These are phyloP conservation scores for Euura saliciscinereae DNA, from an alignment of 1,140 invertebrate genomes.

Conservation along the genomic window DNA sequence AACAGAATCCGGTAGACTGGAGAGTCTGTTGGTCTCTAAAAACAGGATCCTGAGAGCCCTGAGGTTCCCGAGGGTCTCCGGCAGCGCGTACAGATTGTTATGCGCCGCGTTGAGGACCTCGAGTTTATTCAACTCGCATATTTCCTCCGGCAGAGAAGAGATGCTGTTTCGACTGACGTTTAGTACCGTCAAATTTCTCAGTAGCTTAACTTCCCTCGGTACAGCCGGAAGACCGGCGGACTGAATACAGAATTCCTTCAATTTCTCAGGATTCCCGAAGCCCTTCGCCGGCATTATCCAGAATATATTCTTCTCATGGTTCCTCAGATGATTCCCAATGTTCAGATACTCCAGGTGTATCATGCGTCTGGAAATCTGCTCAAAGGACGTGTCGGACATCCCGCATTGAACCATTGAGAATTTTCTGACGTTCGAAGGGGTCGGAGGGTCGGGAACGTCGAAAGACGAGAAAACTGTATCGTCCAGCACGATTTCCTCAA, in stretches of 20 bases:
- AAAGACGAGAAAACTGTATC: conserved; percentile 31
- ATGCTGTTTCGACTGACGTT: conserved; percentile 36
- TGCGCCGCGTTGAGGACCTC: conserved; percentile 28
- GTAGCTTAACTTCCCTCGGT: conserved; percentile 21
- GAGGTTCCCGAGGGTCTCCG: conserved; percentile 34
- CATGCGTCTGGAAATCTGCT: conserved; percentile 29
- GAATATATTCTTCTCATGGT: conserved; percentile 24
- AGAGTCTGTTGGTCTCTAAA: conserved; percentile 32
- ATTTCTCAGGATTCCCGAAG: conserved; percentile 18
- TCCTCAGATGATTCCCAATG: conserved; percentile 24
- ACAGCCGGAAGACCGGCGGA: conserved; percentile 26
- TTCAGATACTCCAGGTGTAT: conserved; percentile 30
- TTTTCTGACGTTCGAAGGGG: conserved; percentile 24
- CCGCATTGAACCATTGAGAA: conserved; percentile 35
- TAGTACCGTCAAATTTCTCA: conserved; percentile 31
- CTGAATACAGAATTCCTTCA: conserved; percentile 29
- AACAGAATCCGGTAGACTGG: conserved; percentile 33
- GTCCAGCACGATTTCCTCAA: conserved; percentile 32
- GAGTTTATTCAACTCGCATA: conserved; percentile 35
- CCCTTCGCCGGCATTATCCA: conserved; percentile 25
- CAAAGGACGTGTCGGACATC: conserved; percentile 22
- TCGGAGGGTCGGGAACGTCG: not conserved
- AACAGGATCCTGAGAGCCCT: conserved; percentile 29
- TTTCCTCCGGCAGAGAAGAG: conserved; percentile 36
- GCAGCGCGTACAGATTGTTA: conserved; percentile 30